Evolutionary conservation across 2,797 vertebrate species (phyloP).

Genomic region (Macroramphosus scolopax): DNA sequence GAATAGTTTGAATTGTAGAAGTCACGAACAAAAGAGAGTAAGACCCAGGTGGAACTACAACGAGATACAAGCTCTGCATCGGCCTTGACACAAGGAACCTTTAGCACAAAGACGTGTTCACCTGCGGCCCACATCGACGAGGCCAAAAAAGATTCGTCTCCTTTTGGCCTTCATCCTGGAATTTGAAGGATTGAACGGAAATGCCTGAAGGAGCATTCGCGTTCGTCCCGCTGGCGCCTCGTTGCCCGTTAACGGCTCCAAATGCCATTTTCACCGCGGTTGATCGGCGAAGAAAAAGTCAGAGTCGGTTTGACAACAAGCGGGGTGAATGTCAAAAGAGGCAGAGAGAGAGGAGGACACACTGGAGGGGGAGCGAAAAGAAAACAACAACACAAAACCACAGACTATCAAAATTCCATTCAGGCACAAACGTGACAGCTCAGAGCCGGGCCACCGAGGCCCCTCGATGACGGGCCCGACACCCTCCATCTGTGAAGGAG

Average conservation of each 20-base stretch:
- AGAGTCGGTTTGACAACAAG: conserved; percentile 23
- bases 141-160: conserved; percentile 27
- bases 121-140: too few relatives aligned
- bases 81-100: too few relatives aligned
- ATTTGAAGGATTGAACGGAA: conserved; percentile 50
- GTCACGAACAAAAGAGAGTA: too few relatives aligned
- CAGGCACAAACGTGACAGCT: conserved; percentile 73
- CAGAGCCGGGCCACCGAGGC: conserved; percentile 29
- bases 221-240: conserved; percentile 18
- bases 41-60: too few relatives aligned
- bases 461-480: conserved; percentile 27
- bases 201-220: conserved; percentile 30
- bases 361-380: conserved; percentile 11
- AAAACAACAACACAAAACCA: conserved; percentile 28
- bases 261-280: conserved; percentile 39
- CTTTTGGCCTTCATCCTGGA: conserved; percentile 53
- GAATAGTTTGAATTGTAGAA: too few relatives aligned
- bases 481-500: conserved; percentile 33
- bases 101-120: too few relatives aligned
- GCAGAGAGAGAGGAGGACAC: conserved; percentile 32
- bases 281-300: conserved; percentile 13
- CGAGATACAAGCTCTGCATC: too few relatives aligned
- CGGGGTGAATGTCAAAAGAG: conserved; percentile 43
- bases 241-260: conserved; percentile 10
- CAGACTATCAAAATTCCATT: conserved; percentile 63